Percentiles rank a stretch among this genome's conserved stretches.
phyloP scores from a whole-genome alignment of 2,113 vertebrate species.

The Eretmochelys imbricata region DNA sequence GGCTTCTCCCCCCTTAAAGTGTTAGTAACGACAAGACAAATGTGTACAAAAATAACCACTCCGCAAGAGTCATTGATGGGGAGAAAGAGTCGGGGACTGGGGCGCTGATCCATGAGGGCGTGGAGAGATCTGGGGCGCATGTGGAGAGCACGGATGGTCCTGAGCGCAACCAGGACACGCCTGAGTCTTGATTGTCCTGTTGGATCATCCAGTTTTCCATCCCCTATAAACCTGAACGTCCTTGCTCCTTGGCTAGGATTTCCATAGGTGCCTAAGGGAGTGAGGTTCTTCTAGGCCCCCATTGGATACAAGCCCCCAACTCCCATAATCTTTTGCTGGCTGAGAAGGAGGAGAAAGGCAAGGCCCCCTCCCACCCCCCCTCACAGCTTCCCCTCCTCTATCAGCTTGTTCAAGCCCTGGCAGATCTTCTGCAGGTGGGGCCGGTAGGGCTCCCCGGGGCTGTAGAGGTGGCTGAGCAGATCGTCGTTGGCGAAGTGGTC shows the following conservation, averaged over 20 bases:
- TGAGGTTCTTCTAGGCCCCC: background rate
- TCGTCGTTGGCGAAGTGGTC: conserved; percentile 86
- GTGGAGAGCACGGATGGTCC: background rate
- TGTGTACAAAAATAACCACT: background rate
- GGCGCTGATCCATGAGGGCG: background rate
- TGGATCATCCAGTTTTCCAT: background rate
- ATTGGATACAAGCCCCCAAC: background rate
- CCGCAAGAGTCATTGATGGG: background rate
- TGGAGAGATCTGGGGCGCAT: background rate
- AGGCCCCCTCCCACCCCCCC: background rate
- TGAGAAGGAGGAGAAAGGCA: background rate
- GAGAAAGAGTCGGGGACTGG: background rate
- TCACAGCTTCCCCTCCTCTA: conserved; percentile 91
- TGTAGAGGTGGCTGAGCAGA: conserved; percentile 86
- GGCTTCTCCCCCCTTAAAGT: background rate
- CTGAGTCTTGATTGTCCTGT: background rate
- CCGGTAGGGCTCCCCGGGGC: conserved; percentile 76
- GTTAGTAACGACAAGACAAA: background rate
- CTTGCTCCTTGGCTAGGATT: background rate
- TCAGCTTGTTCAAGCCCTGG: conserved; percentile 85
- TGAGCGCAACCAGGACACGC: background rate
- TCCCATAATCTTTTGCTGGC: background rate
- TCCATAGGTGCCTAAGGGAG: background rate
- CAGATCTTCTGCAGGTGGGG: conserved; percentile 86
- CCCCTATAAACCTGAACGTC: background rate